Evolutionary conservation across 2,113 vertebrate genomes (phyloP).

Genomic region (Syngnathoides biaculeatus): DNA sequence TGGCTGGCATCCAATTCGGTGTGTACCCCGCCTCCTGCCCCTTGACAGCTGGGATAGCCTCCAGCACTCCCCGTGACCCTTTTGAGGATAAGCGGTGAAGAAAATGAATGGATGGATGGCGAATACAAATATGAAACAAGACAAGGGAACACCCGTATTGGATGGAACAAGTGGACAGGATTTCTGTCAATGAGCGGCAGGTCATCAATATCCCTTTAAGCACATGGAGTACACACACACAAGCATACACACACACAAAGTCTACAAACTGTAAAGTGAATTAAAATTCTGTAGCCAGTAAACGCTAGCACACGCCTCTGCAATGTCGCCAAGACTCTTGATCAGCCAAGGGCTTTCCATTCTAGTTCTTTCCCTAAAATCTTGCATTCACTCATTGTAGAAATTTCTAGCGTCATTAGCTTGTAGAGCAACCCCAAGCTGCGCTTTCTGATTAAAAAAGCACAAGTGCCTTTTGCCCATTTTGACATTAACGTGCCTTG

Average conservation of each 20-base stretch:
- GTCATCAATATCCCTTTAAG: neutral
- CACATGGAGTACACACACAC: neutral
- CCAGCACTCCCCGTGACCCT: too few species aligned
- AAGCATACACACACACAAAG: neutral
- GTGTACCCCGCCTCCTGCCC: too few species aligned
- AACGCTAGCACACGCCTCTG: conserved; percentile 13
- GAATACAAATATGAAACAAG: neutral
- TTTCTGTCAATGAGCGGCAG: neutral
- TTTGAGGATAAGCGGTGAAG: too few species aligned
- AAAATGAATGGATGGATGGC: too few species aligned
- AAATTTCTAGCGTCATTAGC: conserved; percentile 35
- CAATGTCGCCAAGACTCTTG: conserved; percentile 11
- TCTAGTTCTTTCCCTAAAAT: neutral
- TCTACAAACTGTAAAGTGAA: conserved; percentile 37
- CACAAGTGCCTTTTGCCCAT: conserved; percentile 14
- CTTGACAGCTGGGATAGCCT: too few species aligned
- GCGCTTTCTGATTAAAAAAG: conserved; percentile 40
- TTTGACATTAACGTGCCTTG: conserved; percentile 21
- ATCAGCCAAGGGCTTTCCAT: neutral
- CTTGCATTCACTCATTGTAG: conserved; percentile 7
- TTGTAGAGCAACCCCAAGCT: conserved; percentile 6
- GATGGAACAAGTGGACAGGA: neutral
- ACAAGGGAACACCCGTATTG: neutral
- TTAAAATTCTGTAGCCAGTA: conserved; percentile 32
- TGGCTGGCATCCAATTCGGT: too few species aligned